Evolutionary conservation across 1,140 invertebrate species (phyloP).

Genomic region (Lamellibrachia luymesi): DNA sequence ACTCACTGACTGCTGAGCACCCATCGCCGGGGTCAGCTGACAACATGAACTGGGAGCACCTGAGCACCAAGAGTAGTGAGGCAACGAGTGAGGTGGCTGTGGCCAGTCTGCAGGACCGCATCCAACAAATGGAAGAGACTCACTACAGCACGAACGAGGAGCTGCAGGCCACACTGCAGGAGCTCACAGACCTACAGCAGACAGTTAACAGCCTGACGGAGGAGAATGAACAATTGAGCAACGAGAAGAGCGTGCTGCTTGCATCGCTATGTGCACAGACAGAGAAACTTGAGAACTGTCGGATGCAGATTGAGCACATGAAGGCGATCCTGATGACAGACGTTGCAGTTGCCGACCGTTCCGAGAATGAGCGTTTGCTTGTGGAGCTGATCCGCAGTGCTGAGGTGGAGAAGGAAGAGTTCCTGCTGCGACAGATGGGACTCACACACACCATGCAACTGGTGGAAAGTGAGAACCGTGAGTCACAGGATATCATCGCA

Average conservation of each 20-base stretch:
- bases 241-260: conserved; percentile 84
- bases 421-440: conserved; percentile 73
- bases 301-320: conserved; percentile 63
- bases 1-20: conserved; percentile 11
- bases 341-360: conserved; percentile 58
- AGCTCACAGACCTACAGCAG: conserved; percentile 81
- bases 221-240: conserved; percentile 80
- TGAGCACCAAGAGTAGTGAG: conserved; percentile 69
- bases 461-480: conserved; percentile 53
- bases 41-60: conserved; percentile 72
- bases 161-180: conserved; percentile 88
- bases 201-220: conserved; percentile 81
- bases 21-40: conserved; percentile 40
- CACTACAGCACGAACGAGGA: conserved; percentile 92
- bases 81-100: conserved; percentile 82
- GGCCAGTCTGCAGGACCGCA: conserved; percentile 86
- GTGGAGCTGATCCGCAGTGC: conserved; percentile 81
- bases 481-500: conserved; percentile 61
- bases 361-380: conserved; percentile 77
- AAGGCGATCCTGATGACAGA: conserved; percentile 60
- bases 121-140: conserved; percentile 85
- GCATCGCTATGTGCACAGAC: conserved; percentile 90
- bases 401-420: conserved; percentile 61
- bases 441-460: conserved; percentile 67
- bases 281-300: conserved; percentile 78